phyloP scores from a whole-genome alignment of 2,888 invertebrate genomes.

The Rotaria magnacalcarata region DNA sequence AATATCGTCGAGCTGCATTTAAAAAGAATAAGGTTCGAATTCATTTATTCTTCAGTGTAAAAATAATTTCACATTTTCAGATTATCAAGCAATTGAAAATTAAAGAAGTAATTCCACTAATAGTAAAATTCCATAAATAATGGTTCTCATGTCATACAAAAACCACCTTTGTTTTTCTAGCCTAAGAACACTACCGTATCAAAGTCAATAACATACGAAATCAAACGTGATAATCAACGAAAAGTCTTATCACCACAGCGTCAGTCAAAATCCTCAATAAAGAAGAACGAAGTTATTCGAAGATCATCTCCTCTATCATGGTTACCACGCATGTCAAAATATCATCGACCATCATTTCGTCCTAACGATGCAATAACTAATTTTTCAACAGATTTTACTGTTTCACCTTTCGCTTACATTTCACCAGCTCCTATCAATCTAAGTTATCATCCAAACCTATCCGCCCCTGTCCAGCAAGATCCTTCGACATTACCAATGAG shows the following conservation, averaged over 20 bases:
- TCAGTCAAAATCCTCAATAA: background rate
- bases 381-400: background rate
- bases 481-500: too few relatives aligned
- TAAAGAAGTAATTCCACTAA: too few relatives aligned
- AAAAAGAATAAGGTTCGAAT: slow-evolving; percentile 77
- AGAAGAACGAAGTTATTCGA: background rate
- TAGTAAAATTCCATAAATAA: too few relatives aligned
- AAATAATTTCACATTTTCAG: too few relatives aligned
- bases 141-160: too few relatives aligned
- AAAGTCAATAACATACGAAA: background rate
- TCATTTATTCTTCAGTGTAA: too few relatives aligned
- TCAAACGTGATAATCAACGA: background rate
- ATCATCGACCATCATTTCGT: background rate
- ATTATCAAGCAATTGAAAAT: too few relatives aligned
- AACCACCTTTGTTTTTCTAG: too few relatives aligned
- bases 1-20: slow-evolving; percentile 79
- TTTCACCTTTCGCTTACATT: background rate
- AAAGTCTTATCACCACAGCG: background rate
- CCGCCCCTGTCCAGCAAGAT: background rate
- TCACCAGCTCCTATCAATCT: background rate
- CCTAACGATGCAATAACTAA: background rate
- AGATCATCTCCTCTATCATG: background rate
- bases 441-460: background rate
- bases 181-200: too few relatives aligned
- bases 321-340: background rate